Evolutionary conservation across 2,113 vertebrate genomes (phyloP).

Genomic region (Otis tarda): DNA sequence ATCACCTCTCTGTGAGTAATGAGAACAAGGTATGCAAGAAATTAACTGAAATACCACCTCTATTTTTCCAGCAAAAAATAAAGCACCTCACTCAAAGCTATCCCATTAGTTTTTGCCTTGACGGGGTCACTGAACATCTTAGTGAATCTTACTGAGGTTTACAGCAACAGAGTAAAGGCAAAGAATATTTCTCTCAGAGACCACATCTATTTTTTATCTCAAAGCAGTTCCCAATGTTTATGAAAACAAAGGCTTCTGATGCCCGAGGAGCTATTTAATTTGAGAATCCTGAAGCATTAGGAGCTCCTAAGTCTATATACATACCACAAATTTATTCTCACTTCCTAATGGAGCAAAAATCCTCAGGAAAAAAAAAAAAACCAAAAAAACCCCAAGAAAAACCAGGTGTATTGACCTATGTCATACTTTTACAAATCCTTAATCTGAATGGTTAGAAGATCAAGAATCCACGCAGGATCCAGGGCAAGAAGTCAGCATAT

Average conservation of each 20-base stretch:
- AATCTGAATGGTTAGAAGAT: background rate
- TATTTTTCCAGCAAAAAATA: background rate
- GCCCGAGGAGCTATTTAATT: background rate
- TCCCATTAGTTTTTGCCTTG: background rate
- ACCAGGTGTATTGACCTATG: background rate
- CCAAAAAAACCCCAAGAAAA: too few relatives aligned
- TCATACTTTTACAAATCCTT: background rate
- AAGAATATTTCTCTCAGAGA: background rate
- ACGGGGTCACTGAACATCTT: background rate
- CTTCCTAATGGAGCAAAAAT: background rate
- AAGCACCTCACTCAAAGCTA: background rate
- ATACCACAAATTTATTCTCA: background rate
- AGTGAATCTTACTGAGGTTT: background rate
- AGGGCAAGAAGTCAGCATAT: background rate
- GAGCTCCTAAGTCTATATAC: background rate
- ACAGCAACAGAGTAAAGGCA: background rate
- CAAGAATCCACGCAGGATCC: background rate
- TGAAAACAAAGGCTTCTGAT: background rate
- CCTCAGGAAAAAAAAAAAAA: background rate
- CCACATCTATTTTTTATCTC: background rate
- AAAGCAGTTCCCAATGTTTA: background rate
- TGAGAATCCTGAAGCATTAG: background rate
- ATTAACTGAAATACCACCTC: background rate
- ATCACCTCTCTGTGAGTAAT: background rate
- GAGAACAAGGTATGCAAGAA: background rate